phyloP scores from a whole-genome alignment of 2,888 invertebrate species.

The Nudaria mundana region DNA sequence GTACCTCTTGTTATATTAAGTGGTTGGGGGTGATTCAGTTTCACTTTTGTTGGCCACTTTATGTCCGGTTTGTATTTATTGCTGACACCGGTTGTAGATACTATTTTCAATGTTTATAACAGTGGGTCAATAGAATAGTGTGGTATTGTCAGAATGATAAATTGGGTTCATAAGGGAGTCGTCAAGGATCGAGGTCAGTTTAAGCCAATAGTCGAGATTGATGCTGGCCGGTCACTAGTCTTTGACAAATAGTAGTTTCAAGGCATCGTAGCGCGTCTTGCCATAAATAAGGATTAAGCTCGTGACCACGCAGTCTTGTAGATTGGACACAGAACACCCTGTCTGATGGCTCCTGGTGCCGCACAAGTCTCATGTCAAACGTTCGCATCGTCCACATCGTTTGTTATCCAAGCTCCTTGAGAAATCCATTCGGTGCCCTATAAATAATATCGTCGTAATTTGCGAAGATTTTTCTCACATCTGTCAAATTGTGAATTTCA shows the following conservation, averaged over 20 bases:
- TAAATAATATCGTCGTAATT: conserved; percentile 47
- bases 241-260: conserved; percentile 74
- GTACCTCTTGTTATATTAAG: conserved; percentile 52
- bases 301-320: conserved; percentile 72
- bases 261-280: conserved; percentile 75
- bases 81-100: conserved; percentile 51
- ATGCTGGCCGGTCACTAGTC: conserved; percentile 57
- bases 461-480: conserved; percentile 40
- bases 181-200: conserved; percentile 46
- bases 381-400: conserved; percentile 49
- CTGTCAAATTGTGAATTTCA: conserved; percentile 75
- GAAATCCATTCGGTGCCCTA: conserved; percentile 33
- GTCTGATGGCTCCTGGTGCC: conserved; percentile 49
- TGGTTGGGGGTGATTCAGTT: conserved; percentile 63
- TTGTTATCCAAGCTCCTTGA: conserved; percentile 39
- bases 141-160: conserved; percentile 39
- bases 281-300: conserved; percentile 80
- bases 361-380: conserved; percentile 57
- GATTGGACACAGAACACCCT: conserved; percentile 57
- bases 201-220: conserved; percentile 68
- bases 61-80: conserved; percentile 59
- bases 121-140: conserved; percentile 42
- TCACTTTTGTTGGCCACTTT: conserved; percentile 73
- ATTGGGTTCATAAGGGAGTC: conserved; percentile 39
- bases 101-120: conserved; percentile 53